Conservation (phyloP, 2,888 invertebrate genomes). For the Oligia latruncula region DNA sequence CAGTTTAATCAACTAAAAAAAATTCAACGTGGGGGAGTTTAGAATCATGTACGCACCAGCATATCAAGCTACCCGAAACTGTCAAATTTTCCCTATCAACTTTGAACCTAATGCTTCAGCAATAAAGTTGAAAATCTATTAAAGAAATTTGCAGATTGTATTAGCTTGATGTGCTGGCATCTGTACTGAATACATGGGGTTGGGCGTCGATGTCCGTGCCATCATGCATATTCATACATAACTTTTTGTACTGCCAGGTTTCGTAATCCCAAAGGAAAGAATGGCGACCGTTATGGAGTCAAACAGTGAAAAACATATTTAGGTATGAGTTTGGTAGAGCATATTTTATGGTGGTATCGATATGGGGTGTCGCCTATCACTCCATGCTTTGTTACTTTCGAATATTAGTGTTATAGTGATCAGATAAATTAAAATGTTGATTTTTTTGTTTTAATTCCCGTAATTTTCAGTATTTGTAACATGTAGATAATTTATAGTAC, state of each 20-base stretch:
- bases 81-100: too few species aligned
- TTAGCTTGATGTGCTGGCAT: too few species aligned
- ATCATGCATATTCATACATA: neutral
- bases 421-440: neutral
- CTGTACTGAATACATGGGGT: neutral
- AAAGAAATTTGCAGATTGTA: too few species aligned
- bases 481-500: neutral
- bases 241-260: neutral
- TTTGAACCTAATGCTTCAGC: too few species aligned
- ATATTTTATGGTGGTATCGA: neutral
- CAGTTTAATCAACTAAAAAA: neutral
- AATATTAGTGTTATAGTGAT: neutral
- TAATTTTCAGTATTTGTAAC: neutral
- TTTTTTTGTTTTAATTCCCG: neutral
- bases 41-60: neutral
- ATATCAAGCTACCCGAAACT: too few species aligned
- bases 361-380: neutral
- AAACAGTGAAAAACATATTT: conserved; percentile 16
- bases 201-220: neutral
- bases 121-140: too few species aligned
- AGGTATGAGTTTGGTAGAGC: neutral
- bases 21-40: neutral
- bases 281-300: neutral
- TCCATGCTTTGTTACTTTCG: neutral
- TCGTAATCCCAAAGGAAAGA: conserved; percentile 6